phyloP scores from a whole-genome alignment of 2,797 vertebrate species.

The Nothura maculosa region DNA sequence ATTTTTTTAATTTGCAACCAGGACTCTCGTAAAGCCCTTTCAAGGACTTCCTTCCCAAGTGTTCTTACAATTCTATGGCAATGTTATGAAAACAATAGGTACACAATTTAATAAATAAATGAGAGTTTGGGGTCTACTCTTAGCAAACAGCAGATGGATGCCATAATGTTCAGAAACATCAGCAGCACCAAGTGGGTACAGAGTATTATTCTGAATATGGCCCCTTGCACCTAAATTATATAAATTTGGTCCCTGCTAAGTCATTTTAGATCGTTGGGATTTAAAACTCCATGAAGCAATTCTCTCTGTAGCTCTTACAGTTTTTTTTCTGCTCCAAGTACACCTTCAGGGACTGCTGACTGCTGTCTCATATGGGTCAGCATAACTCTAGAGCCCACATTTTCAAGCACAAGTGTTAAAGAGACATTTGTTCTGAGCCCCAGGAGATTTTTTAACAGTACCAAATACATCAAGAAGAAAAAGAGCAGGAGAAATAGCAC shows the following conservation, averaged over 20 bases:
- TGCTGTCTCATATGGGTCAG: neutral
- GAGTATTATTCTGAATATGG: neutral
- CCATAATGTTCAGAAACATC: neutral
- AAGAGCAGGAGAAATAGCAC: neutral
- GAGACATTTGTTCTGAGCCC: neutral
- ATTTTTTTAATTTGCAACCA: neutral
- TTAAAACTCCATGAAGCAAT: neutral
- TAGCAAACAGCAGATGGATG: neutral
- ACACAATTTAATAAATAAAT: neutral
- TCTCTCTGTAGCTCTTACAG: neutral
- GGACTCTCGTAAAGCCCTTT: neutral
- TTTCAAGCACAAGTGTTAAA: slow-evolving; percentile 20
- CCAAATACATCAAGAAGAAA: neutral
- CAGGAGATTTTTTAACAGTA: neutral
- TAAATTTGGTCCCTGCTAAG: neutral
- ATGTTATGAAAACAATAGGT: neutral
- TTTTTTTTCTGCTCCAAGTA: slow-evolving; percentile 6
- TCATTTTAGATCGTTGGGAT: neutral
- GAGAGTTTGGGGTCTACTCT: neutral
- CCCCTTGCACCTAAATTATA: neutral
- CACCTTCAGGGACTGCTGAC: neutral
- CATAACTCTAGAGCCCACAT: neutral
- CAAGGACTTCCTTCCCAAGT: neutral
- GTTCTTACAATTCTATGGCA: neutral
- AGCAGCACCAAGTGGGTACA: neutral